Conservation (phyloP, 2,888 invertebrate genomes). For the Catocala fraxini region DNA sequence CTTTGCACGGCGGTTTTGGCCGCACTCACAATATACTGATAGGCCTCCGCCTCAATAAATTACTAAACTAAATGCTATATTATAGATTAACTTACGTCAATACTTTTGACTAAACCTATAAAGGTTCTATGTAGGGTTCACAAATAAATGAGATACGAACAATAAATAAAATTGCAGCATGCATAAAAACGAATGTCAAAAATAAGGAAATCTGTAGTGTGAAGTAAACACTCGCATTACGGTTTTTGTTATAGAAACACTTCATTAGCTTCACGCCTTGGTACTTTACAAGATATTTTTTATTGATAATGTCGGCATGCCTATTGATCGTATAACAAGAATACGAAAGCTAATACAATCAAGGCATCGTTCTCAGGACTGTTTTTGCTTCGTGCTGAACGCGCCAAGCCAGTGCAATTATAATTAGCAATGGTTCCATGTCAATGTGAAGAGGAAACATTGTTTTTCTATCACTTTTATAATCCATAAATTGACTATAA, state of each 20-base stretch:
- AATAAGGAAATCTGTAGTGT: slow-evolving; percentile 31
- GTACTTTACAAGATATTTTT: slow-evolving; percentile 57
- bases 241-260: slow-evolving; percentile 59
- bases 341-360: slow-evolving; percentile 52
- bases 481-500: slow-evolving; percentile 28
- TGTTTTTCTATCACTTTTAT: slow-evolving; percentile 52
- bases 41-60: no score
- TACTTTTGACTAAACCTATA: no score
- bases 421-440: slow-evolving; percentile 65
- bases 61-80: no score
- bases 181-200: slow-evolving; percentile 26
- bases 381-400: slow-evolving; percentile 63
- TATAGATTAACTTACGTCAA: no score
- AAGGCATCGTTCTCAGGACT: slow-evolving; percentile 58
- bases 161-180: slow-evolving; percentile 21
- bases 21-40: no score
- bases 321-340: slow-evolving; percentile 56
- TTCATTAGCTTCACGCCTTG: slow-evolving; percentile 63
- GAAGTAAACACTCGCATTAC: slow-evolving; percentile 45
- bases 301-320: slow-evolving; percentile 60
- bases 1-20: no score
- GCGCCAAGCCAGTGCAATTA: slow-evolving; percentile 59
- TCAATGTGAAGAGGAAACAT: slow-evolving; percentile 62
- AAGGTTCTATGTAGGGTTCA: no score
- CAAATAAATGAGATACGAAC: background rate